Evolutionary conservation across 2,888 invertebrate species (phyloP).

Genomic region (Cancer borealis): DNA sequence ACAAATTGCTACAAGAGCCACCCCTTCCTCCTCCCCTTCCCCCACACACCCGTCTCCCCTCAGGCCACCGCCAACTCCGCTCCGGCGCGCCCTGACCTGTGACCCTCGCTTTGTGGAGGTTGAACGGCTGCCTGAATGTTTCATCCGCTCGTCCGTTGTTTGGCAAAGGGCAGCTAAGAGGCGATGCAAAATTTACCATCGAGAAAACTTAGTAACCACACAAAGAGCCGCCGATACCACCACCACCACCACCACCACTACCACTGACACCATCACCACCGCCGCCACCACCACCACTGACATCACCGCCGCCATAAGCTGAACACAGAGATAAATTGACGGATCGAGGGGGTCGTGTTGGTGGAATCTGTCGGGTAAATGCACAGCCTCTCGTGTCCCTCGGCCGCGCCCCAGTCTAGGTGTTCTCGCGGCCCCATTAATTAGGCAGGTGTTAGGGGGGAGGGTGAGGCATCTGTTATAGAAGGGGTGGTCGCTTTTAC

Average conservation of each 20-base stretch:
- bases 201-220: background rate
- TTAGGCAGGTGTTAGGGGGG: background rate
- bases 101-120: background rate
- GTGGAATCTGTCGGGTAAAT: background rate
- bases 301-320: background rate
- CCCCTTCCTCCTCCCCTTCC: background rate
- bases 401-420: background rate
- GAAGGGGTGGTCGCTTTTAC: background rate
- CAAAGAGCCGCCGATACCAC: background rate
- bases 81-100: background rate
- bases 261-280: background rate
- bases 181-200: constrained; percentile 7
- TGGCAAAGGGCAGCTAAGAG: background rate
- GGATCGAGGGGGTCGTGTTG: background rate
- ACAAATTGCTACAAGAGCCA: constrained; percentile 11
- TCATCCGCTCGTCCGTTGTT: background rate
- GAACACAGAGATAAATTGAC: background rate
- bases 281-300: background rate
- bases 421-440: background rate
- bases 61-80: too few species aligned
- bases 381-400: background rate
- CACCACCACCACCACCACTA: background rate
- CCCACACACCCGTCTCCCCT: background rate
- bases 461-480: background rate
- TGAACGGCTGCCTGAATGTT: constrained; percentile 9